phyloP scores from a whole-genome alignment of 2,888 invertebrate species.

The Coelogynopora nodosa region DNA sequence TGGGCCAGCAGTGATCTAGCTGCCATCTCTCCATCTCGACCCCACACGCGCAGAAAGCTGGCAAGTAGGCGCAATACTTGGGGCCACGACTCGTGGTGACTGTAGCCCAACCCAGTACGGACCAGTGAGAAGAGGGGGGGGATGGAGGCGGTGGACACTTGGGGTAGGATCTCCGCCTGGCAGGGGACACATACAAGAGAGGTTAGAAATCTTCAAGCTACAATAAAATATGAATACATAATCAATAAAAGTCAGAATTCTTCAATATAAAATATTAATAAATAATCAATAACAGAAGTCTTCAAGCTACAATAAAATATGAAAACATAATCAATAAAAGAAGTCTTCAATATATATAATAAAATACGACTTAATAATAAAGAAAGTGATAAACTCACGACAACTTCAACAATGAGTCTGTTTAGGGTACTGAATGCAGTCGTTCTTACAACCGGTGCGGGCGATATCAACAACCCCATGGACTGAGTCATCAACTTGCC shows the following conservation, averaged over 20 bases:
- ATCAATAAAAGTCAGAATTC: no score
- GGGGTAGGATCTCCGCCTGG: not conserved
- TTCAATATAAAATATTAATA: no score
- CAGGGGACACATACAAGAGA: no score
- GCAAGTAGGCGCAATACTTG: constrained; percentile 10
- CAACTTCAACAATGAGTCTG: not conserved
- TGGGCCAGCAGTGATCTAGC: not conserved
- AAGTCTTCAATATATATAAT: no score
- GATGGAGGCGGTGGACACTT: not conserved
- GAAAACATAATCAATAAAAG: not conserved
- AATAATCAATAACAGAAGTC: no score
- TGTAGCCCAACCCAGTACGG: not conserved
- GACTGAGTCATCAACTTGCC: not conserved
- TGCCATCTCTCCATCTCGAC: not conserved
- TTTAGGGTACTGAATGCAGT: not conserved
- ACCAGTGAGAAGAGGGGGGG: not conserved
- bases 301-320: not conserved
- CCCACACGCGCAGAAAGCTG: constrained; percentile 11
- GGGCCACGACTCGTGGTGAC: not conserved
- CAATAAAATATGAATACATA: no score
- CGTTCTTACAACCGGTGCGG: not conserved
- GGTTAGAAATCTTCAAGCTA: not conserved
- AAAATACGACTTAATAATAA: no score
- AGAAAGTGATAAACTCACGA: no score
- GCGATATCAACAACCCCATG: not conserved